A percentile compares a stretch with the other conserved stretches of the same genome.
Evolutionary conservation across 2,797 vertebrate species (phyloP).

Genomic region (Parauchenoglanis ngamensis): DNA sequence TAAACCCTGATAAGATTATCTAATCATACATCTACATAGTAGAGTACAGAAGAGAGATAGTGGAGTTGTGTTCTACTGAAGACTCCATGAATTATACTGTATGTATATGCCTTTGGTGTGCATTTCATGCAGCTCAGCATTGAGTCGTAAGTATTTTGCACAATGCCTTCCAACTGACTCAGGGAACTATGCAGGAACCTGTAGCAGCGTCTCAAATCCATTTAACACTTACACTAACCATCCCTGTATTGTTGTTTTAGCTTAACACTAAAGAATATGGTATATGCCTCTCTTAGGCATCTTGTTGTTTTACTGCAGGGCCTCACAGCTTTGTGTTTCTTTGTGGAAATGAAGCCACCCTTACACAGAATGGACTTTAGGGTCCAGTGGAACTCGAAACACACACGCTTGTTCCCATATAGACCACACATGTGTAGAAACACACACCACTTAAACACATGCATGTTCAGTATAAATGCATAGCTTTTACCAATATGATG

Average conservation of each 20-base stretch:
- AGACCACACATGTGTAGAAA: background rate
- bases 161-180: background rate
- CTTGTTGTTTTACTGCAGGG: constrained; percentile 44
- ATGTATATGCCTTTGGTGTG: background rate
- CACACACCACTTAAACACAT: background rate
- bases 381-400: constrained; percentile 15
- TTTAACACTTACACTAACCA: constrained; percentile 47
- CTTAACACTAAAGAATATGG: constrained; percentile 44
- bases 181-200: constrained; percentile 13
- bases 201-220: constrained; percentile 26
- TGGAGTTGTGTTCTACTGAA: background rate
- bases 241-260: constrained; percentile 40
- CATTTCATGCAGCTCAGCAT: background rate
- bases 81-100: background rate
- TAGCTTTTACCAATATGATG: background rate
- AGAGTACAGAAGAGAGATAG: too few relatives aligned
- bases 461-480: background rate
- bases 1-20: too few relatives aligned
- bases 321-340: constrained; percentile 30
- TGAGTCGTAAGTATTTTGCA: background rate
- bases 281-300: constrained; percentile 29
- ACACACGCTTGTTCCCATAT: background rate
- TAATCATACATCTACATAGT: too few relatives aligned
- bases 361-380: constrained; percentile 3
- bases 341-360: constrained; percentile 28